These are phyloP conservation scores for Myopa tessellatipennis DNA, from an alignment of 2,888 invertebrate genomes.

Conservation along the genomic window DNA sequence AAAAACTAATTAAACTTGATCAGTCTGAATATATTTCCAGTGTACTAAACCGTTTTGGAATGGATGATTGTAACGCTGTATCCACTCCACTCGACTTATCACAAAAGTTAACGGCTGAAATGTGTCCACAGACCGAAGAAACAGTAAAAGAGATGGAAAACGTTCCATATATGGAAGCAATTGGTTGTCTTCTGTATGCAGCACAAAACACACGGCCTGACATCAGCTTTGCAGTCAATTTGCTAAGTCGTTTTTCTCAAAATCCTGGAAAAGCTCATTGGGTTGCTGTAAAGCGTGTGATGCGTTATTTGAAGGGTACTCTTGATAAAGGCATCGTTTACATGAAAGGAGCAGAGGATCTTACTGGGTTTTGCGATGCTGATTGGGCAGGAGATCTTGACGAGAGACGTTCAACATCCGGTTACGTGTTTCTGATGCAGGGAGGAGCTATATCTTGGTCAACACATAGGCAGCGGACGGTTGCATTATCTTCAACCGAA, in stretches of 20 bases:
- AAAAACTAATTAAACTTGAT: too few species aligned
- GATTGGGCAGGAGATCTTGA: conserved; percentile 42
- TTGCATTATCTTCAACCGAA: conserved; percentile 42
- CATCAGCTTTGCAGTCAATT: too few species aligned
- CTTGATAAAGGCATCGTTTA: conserved; percentile 6
- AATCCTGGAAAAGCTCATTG: conserved; percentile 38
- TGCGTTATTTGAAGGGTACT: conserved; percentile 27
- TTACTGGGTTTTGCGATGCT: conserved; percentile 39
- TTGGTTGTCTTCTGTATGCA: too few species aligned
- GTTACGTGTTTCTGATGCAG: conserved; percentile 38
- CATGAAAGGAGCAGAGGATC: conserved; percentile 12
- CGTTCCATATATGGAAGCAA: too few species aligned
- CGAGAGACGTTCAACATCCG: conserved; percentile 33
- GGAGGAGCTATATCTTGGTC: conserved; percentile 37
- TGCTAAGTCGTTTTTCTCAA: conserved; percentile 24
- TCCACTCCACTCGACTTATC: conserved; percentile 17
- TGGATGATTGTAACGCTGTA: conserved; percentile 15
- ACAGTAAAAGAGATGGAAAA: conserved; percentile 18
- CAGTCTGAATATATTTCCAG: conserved; percentile 35
- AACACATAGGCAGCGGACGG: conserved; percentile 38
- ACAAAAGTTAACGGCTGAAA: conserved; percentile 36
- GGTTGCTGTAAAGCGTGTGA: conserved; percentile 32
- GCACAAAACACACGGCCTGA: too few species aligned
- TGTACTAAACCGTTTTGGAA: conserved; percentile 20
- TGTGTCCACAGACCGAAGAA: conserved; percentile 37